Conservation (phyloP, 2,797 vertebrate species). For the Eleutherodactylus coqui region DNA sequence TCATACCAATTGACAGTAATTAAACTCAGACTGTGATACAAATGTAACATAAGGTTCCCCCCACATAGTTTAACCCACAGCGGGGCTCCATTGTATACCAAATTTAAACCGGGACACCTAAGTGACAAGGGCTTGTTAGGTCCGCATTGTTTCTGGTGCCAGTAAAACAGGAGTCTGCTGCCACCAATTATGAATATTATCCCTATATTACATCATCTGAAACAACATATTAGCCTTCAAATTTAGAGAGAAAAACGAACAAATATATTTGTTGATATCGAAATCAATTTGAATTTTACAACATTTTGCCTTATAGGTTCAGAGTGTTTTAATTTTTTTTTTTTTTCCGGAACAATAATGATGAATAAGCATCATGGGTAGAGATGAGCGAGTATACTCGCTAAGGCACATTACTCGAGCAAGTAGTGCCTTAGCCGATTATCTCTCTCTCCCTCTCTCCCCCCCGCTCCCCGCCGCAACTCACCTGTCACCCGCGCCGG, state of each 20-base stretch:
- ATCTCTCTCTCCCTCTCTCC: no score
- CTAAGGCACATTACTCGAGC: no score
- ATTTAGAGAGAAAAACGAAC: background rate
- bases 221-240: background rate
- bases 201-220: background rate
- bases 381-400: no score
- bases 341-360: no score
- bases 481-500: no score
- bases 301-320: no score
- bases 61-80: background rate
- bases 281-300: no score
- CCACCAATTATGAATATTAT: background rate
- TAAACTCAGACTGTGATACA: slow-evolving; percentile 78
- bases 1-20: slow-evolving; percentile 81
- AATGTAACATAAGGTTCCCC: slow-evolving; percentile 58
- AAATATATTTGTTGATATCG: background rate
- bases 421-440: no score
- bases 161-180: background rate
- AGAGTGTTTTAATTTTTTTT: no score
- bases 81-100: background rate
- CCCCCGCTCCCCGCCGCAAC: no score
- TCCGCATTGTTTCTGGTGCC: background rate
- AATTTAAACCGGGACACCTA: background rate
- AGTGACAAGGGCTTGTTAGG: background rate
- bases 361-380: no score